Evolutionary conservation across 2,888 invertebrate species (phyloP).

Genomic region (Chrysina gloriosa): DNA sequence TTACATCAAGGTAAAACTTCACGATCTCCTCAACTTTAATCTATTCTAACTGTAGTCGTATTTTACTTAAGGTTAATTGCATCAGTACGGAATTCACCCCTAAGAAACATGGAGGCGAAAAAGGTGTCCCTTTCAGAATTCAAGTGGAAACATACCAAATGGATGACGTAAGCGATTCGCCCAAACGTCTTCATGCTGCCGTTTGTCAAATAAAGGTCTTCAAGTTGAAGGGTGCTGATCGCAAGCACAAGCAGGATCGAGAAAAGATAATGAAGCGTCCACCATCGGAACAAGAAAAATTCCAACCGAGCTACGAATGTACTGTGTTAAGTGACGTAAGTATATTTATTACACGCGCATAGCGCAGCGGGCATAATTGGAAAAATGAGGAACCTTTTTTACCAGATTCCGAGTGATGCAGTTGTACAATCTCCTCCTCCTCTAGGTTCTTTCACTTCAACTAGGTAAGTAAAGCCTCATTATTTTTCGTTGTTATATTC

Average conservation of each 20-base stretch:
- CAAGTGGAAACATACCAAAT: constrained; percentile 88
- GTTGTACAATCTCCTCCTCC: constrained; percentile 68
- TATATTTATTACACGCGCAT: no score
- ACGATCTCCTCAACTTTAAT: neutral
- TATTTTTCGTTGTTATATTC: no score
- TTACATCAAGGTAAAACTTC: constrained; percentile 83
- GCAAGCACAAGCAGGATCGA: constrained; percentile 96
- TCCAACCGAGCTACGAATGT: constrained; percentile 95
- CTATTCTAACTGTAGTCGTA: neutral
- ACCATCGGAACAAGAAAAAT: constrained; percentile 87
- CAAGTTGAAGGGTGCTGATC: constrained; percentile 94
- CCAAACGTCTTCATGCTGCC: constrained; percentile 86
- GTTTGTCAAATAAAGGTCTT: constrained; percentile 97
- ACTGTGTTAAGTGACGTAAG: constrained; percentile 92
- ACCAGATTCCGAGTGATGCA: constrained; percentile 72
- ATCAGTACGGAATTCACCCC: constrained; percentile 98
- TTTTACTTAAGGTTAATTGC: constrained; percentile 80
- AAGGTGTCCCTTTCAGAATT: constrained; percentile 95
- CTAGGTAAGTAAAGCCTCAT: constrained; percentile 5
- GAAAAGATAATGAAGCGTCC: constrained; percentile 93
- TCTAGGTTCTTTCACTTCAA: neutral
- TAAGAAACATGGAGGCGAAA: constrained; percentile 98
- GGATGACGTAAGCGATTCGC: constrained; percentile 54
- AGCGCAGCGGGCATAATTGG: no score
- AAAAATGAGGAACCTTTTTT: no score